Evolutionary conservation across 2,113 vertebrate species (phyloP).

Genomic region (Oryctolagus cuniculus): DNA sequence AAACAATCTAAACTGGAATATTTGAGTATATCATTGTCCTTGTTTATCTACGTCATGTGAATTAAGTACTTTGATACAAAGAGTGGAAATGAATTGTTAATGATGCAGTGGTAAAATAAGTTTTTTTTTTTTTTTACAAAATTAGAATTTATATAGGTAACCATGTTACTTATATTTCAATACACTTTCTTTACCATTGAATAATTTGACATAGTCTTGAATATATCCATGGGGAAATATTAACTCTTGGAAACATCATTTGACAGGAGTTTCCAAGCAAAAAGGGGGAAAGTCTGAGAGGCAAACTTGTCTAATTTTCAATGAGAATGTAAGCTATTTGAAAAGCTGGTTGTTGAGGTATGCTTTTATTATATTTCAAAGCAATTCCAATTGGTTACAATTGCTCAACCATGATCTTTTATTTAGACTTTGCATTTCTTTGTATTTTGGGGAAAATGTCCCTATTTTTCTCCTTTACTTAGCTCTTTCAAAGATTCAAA

Average conservation of each 20-base stretch:
- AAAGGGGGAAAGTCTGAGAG: background rate
- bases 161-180: constrained; percentile 2
- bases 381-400: background rate
- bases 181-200: constrained; percentile 3
- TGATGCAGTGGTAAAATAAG: background rate
- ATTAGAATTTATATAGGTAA: constrained; percentile 30
- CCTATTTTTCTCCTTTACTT: background rate
- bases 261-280: background rate
- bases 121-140: no score
- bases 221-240: background rate
- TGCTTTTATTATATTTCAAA: constrained; percentile 26
- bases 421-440: background rate
- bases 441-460: background rate
- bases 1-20: background rate
- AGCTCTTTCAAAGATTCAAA: background rate
- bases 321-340: background rate
- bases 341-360: background rate
- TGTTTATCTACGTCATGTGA: background rate
- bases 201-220: constrained; percentile 27
- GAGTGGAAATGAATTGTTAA: background rate
- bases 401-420: constrained; percentile 42
- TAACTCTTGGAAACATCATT: constrained; percentile 14
- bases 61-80: background rate
- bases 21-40: background rate
- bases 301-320: constrained; percentile 35